These are phyloP conservation scores for Ectemnius lituratus DNA, from an alignment of 2,888 invertebrate species.

Conservation along the genomic window DNA sequence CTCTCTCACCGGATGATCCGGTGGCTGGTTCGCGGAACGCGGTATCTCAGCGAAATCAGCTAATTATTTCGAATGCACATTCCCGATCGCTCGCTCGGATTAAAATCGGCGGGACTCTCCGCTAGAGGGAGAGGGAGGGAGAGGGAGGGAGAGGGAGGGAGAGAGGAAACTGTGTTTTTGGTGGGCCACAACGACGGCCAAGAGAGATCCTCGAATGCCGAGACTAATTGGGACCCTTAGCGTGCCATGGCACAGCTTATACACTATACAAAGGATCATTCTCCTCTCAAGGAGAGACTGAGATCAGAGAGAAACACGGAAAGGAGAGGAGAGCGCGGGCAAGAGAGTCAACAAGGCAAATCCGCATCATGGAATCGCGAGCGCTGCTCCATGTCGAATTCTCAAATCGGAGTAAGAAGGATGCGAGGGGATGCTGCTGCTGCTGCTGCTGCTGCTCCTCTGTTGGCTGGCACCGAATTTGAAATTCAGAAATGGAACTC, in stretches of 20 bases:
- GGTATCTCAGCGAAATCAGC: constrained; percentile 74
- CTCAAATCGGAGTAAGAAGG: constrained; percentile 33
- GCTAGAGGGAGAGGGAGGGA: constrained; percentile 28
- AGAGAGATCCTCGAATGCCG: constrained; percentile 73
- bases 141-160: background rate
- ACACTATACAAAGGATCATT: constrained; percentile 50
- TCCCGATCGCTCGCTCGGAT: constrained; percentile 72
- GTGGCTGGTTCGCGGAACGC: constrained; percentile 58
- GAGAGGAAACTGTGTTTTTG: constrained; percentile 66
- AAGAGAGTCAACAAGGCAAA: background rate
- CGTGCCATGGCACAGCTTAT: constrained; percentile 34
- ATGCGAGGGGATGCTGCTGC: constrained; percentile 35
- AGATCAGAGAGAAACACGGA: background rate
- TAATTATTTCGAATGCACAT: constrained; percentile 77
- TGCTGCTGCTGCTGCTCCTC: constrained; percentile 39
- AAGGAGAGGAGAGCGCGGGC: constrained; percentile 5
- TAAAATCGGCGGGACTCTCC: constrained; percentile 64
- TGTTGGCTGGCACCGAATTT: constrained; percentile 63
- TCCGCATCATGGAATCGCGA: constrained; percentile 25
- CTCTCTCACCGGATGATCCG: constrained; percentile 45
- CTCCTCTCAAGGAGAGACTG: constrained; percentile 15
- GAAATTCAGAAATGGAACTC: constrained; percentile 73
- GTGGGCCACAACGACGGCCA: constrained; percentile 61
- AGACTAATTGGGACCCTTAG: constrained; percentile 77
- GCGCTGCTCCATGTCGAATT: constrained; percentile 10